Evolutionary conservation across 2,888 invertebrate genomes (phyloP).

Genomic region (Tetragnatha montana): DNA sequence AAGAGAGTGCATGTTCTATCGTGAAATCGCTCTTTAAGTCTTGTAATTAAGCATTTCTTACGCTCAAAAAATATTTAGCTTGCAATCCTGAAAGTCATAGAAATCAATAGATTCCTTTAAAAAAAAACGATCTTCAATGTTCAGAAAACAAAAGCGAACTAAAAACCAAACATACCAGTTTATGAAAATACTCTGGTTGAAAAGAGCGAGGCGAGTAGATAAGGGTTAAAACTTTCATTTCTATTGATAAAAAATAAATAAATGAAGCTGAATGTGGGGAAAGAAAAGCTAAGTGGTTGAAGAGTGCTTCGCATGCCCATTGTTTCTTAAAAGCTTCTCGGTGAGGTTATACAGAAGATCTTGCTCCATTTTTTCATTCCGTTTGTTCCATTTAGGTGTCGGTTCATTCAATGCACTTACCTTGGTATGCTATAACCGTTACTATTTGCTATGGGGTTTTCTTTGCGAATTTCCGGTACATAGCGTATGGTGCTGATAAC

Average conservation of each 20-base stretch:
- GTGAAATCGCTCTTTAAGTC: too few relatives aligned
- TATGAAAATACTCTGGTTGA: too few relatives aligned
- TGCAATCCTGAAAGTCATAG: too few relatives aligned
- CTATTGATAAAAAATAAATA: background rate
- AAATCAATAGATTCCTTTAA: too few relatives aligned
- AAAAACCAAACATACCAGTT: too few relatives aligned
- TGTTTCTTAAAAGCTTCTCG: conserved; percentile 33
- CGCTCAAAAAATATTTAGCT: too few relatives aligned
- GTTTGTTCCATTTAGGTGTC: conserved; percentile 2
- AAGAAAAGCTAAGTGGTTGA: background rate
- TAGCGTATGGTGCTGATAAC: conserved; percentile 13
- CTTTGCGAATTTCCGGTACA: background rate
- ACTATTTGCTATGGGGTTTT: conserved; percentile 10
- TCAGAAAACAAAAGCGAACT: too few relatives aligned
- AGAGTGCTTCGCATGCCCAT: conserved; percentile 22
- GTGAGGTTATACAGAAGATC: background rate
- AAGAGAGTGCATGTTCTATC: too few relatives aligned
- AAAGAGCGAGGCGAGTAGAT: too few relatives aligned
- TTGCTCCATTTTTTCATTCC: background rate
- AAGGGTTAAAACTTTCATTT: background rate
- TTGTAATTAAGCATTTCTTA: too few relatives aligned
- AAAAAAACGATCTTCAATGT: too few relatives aligned
- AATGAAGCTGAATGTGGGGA: background rate
- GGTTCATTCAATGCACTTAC: background rate
- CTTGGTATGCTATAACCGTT: background rate